phyloP scores from a whole-genome alignment of 2,113 vertebrate genomes.

The Urocolius indicus region DNA sequence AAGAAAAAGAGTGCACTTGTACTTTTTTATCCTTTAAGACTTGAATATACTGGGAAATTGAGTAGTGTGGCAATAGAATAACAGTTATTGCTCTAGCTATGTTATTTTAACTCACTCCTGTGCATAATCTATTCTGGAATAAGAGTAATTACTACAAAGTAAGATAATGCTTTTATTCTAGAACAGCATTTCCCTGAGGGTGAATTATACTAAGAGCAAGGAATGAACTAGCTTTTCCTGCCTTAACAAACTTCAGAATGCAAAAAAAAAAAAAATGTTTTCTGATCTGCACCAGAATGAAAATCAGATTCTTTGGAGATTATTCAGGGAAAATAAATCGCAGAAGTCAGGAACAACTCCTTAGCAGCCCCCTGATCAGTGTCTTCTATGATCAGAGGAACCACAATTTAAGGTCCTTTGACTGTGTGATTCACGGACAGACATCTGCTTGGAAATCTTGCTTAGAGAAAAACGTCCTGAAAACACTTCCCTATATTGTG shows the following conservation, averaged over 20 bases:
- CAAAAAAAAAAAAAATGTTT: conserved; percentile 37
- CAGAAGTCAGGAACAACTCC: background rate
- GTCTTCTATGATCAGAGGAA: background rate
- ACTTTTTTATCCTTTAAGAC: background rate
- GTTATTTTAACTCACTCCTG: conserved; percentile 44
- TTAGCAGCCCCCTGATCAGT: background rate
- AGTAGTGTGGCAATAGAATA: background rate
- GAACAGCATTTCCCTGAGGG: conserved; percentile 37
- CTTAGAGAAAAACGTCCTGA: background rate
- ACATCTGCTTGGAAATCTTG: background rate
- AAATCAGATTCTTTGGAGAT: background rate
- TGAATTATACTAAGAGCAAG: conserved; percentile 17
- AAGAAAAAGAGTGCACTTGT: background rate
- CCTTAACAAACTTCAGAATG: background rate
- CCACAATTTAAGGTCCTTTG: background rate
- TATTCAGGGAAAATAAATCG: background rate
- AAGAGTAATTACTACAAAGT: conserved; percentile 52
- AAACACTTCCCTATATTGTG: background rate
- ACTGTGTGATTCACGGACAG: background rate
- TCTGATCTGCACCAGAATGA: background rate
- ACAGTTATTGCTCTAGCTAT: conserved; percentile 28
- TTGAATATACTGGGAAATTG: background rate
- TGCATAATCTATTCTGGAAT: conserved; percentile 48
- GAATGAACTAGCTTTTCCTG: conserved; percentile 31
- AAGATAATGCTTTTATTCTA: conserved; percentile 54